Evolutionary conservation across 2,888 invertebrate genomes (phyloP).

Genomic region (Hypolimnas misippus): DNA sequence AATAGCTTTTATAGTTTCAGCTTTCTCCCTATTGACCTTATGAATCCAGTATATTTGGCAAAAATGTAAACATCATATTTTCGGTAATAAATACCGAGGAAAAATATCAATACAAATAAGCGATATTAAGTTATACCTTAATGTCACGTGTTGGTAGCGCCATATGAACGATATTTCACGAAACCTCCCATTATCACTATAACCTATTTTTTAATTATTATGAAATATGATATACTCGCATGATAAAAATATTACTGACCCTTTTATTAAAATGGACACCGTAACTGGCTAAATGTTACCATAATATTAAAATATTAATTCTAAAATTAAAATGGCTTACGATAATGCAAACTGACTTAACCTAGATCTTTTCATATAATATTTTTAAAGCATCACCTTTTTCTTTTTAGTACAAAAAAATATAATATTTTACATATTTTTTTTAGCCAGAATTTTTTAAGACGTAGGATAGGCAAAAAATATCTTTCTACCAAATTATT

Average conservation of each 20-base stretch:
- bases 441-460: no score
- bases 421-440: neutral
- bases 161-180: neutral
- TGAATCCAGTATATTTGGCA: no score
- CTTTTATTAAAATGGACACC: neutral
- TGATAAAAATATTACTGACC: conserved; percentile 24
- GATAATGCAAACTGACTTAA: neutral
- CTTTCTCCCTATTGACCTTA: no score
- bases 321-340: conserved; percentile 1
- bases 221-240: conserved; percentile 14
- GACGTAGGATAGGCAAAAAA: no score
- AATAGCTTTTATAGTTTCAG: no score
- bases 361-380: conserved; percentile 5
- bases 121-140: no score
- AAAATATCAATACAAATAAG: no score
- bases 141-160: neutral
- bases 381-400: conserved; percentile 6
- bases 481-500: no score
- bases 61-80: no score
- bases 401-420: neutral
- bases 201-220: conserved; percentile 2
- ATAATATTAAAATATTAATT: neutral
- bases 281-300: neutral
- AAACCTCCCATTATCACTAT: neutral
- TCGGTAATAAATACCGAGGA: no score